Conservation (phyloP, 2,113 vertebrate genomes). For the Prunella fulvescens region DNA sequence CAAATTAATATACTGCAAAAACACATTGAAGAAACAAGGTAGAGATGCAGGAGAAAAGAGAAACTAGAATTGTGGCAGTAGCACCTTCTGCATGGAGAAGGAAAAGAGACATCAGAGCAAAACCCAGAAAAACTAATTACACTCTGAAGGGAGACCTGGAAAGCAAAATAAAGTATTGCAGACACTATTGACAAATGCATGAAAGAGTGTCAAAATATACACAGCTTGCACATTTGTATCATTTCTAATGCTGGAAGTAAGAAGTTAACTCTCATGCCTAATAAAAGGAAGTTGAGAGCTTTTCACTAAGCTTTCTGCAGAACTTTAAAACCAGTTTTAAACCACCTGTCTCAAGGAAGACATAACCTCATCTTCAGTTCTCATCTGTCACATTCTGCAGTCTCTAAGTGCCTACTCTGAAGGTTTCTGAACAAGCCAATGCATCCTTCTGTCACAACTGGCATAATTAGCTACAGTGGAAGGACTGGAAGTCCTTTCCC, state of each 20-base stretch:
- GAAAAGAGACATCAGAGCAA: neutral
- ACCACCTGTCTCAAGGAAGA: neutral
- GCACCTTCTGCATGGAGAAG: neutral
- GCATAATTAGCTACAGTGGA: neutral
- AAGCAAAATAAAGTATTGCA: neutral
- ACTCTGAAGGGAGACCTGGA: neutral
- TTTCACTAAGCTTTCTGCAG: neutral
- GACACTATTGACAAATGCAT: rapidly evolving
- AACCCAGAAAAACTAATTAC: neutral
- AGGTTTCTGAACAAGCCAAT: neutral
- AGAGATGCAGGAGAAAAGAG: neutral
- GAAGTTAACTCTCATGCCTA: neutral
- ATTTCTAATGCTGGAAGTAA: neutral
- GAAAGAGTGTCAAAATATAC: neutral
- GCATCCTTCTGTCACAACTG: neutral
- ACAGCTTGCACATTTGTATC: neutral
- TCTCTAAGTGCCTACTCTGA: neutral
- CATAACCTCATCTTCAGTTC: neutral
- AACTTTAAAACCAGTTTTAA: neutral
- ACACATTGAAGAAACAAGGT: neutral
- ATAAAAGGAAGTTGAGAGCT: neutral
- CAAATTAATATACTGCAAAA: neutral
- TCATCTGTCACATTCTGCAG: neutral
- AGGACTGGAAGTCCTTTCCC: neutral
- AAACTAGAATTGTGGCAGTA: neutral